Percentiles rank a stretch among this genome's conserved stretches.
Conservation (phyloP, 2,888 invertebrate species). For the Tholera decimalis region DNA sequence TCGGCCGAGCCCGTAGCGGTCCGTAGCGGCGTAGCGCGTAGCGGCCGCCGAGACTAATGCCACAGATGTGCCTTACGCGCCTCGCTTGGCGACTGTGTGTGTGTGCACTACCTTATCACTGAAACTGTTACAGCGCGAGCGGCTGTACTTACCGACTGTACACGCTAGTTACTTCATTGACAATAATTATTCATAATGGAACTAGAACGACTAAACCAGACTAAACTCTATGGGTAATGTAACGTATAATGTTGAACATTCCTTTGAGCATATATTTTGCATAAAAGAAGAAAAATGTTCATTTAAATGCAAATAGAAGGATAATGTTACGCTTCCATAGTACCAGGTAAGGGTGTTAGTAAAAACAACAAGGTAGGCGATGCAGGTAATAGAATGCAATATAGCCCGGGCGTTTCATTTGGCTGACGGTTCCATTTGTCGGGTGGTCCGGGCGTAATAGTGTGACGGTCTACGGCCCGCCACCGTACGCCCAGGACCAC, state of each 20-base stretch:
- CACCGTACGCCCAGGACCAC: constrained; percentile 13
- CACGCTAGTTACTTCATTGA: neutral
- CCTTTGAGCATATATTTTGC: neutral
- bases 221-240: neutral
- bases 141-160: neutral
- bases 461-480: constrained; percentile 23
- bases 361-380: constrained; percentile 32
- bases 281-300: neutral
- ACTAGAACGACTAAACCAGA: neutral
- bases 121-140: constrained; percentile 1
- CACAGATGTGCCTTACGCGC: constrained; percentile 49
- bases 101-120: constrained; percentile 1
- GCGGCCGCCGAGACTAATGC: constrained; percentile 56
- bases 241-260: neutral
- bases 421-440: constrained; percentile 37
- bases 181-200: neutral
- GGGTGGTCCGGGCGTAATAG: constrained; percentile 13
- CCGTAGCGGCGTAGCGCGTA: constrained; percentile 52
- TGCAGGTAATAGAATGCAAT: constrained; percentile 57
- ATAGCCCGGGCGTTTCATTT: constrained; percentile 15
- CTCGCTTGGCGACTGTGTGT: constrained; percentile 1
- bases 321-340: constrained; percentile 4
- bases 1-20: constrained; percentile 62
- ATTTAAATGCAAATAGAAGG: constrained; percentile 20
- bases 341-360: constrained; percentile 4